Conservation (phyloP, 2,797 vertebrate genomes). For the Micrastur ruficollis region DNA sequence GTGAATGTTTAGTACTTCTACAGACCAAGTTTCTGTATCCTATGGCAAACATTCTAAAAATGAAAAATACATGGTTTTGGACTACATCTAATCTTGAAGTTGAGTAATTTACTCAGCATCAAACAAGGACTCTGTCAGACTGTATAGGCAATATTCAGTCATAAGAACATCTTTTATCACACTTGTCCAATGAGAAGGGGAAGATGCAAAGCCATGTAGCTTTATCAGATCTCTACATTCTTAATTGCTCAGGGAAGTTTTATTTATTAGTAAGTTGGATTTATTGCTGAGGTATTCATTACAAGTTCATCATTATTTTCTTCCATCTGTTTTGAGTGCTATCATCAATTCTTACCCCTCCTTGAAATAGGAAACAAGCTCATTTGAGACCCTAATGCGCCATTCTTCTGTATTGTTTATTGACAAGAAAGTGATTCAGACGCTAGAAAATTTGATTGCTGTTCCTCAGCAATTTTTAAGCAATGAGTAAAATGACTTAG, state of each 20-base stretch:
- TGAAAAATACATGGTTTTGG: not conserved
- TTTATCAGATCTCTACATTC: not conserved
- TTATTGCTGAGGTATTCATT: slow-evolving; percentile 11
- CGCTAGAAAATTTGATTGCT: not conserved
- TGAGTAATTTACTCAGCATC: not conserved
- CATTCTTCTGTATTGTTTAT: not conserved
- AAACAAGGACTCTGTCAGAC: not conserved
- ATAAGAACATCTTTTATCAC: not conserved
- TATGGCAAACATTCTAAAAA: not conserved
- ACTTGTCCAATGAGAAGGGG: not conserved
- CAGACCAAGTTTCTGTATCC: not conserved
- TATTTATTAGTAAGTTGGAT: not conserved
- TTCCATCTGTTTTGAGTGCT: not conserved
- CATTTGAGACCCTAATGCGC: not conserved
- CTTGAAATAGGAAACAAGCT: not conserved
- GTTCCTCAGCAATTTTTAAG: not conserved
- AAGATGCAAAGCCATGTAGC: not conserved
- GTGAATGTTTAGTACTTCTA: not conserved
- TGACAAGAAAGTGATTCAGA: not conserved
- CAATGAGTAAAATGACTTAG: not conserved
- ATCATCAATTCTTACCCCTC: not conserved
- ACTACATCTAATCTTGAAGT: not conserved
- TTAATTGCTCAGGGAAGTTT: not conserved
- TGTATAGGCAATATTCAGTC: not conserved
- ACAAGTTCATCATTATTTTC: not conserved